A percentile compares a stretch with the other conserved stretches of the same genome.
Conservation (phyloP, 2,888 invertebrate species). For the Lepeophtheirus nordmannii region DNA sequence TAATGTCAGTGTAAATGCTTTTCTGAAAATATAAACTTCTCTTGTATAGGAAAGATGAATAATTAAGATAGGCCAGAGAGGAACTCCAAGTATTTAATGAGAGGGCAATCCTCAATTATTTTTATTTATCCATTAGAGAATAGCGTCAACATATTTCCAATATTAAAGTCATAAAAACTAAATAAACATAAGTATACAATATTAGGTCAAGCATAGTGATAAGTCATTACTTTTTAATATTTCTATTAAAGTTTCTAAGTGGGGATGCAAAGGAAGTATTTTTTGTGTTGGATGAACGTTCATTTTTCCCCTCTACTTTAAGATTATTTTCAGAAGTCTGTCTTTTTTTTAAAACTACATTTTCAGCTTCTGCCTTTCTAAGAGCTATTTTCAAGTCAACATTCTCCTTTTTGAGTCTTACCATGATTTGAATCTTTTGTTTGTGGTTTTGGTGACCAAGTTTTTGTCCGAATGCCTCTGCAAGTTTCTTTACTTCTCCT, state of each 20-base stretch:
- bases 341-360: not conserved
- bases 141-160: too few relatives aligned
- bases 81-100: too few relatives aligned
- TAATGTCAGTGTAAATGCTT: too few relatives aligned
- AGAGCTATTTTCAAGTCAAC: constrained; percentile 25
- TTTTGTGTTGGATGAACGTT: not conserved
- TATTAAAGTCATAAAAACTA: too few relatives aligned
- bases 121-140: too few relatives aligned
- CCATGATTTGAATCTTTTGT: constrained; percentile 46
- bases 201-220: too few relatives aligned
- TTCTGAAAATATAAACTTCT: too few relatives aligned
- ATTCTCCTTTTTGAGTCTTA: constrained; percentile 31
- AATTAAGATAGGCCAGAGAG: too few relatives aligned
- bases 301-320: not conserved
- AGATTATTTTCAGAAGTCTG: not conserved
- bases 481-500: constrained; percentile 40
- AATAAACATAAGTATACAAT: too few relatives aligned
- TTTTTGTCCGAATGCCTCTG: constrained; percentile 43
- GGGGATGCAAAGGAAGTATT: not conserved
- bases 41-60: too few relatives aligned
- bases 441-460: constrained; percentile 50
- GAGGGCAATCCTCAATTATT: too few relatives aligned
- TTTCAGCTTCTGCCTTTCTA: not conserved
- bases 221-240: not conserved
- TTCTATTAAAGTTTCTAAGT: not conserved